Conservation (phyloP, 1,140 invertebrate species). For the Zaprionus gabonicus region DNA sequence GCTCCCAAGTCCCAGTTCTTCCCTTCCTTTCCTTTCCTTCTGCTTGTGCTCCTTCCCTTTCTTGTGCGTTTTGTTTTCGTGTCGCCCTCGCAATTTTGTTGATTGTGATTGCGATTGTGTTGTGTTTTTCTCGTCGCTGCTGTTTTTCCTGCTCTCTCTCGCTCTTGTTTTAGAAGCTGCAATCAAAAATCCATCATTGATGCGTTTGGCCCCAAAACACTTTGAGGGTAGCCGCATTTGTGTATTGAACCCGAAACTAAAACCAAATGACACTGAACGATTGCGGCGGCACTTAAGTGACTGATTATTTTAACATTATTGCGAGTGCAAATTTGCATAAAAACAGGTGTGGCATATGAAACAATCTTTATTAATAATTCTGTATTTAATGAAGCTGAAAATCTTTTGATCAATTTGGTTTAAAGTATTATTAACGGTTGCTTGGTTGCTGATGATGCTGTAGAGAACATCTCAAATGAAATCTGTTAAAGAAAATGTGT, state of each 20-base stretch:
- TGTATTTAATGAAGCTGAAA: not conserved
- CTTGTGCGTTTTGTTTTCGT: constrained; percentile 60
- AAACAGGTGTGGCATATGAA: not conserved
- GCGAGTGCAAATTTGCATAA: not conserved
- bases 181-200: constrained; percentile 75
- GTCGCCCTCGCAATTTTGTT: constrained; percentile 67
- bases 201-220: constrained; percentile 22
- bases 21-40: not conserved
- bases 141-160: constrained; percentile 22
- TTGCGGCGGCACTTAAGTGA: not conserved
- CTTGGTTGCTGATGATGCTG: not conserved
- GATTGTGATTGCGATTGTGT: constrained; percentile 53
- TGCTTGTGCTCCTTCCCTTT: constrained; percentile 33
- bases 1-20: not conserved
- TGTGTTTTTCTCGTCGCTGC: constrained; percentile 21
- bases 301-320: constrained; percentile 3
- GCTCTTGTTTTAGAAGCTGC: constrained; percentile 60
- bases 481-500: not conserved
- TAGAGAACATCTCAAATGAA: not conserved
- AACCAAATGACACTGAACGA: constrained; percentile 25
- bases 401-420: not conserved
- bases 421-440: not conserved
- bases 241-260: constrained; percentile 2
- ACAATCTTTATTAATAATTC: not conserved
- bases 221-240: constrained; percentile 13